Base-by-base conservation (phyloP, 2,888 invertebrate species). In the Meta bourneti region DNA sequence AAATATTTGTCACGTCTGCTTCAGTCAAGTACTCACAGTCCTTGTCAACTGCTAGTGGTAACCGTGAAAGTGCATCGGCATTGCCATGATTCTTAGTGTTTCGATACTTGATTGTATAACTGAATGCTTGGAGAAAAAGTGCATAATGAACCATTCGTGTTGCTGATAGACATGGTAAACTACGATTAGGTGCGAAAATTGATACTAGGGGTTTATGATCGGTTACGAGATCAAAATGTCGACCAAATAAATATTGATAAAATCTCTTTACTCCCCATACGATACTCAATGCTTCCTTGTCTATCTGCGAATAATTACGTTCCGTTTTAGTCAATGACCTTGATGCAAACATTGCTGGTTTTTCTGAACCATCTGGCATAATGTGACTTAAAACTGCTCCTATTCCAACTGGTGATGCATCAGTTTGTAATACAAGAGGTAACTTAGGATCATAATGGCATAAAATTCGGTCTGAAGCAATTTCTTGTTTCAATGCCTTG, bases 301-400 rank as follows among this genome's bases (percentile, higher is more conserved):
- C 94, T 16, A 95, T 93, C 93, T 95, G 94, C 19, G 94, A 94
- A 93, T 95, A 95, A 34, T 94, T 94, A 71, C 93, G 92, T 92
- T 95, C 94, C 7, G 94, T 91, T 70, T 51, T 72, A n/a, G 93
- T 94, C 20, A 95, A 91, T 6, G 94, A 93, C 88, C 94, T 94
- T 80, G 95, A 95, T 0, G 95, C 95, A 93, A 94, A 95, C 1
- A 94, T 94, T 54, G 95, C 95, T 6, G 95, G 95, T 92, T 94
- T 92, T 90, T 95, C 95, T 16, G 93, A 90, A n/a, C 94, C 94
- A 93, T 95, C 94, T 49, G 91, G 89, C 81, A 93, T 94, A 51
- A 93, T 91, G 90, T 95, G 94, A 6, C 94, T 94, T 20, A 95
- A 84, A 7, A 95, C 94, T 5, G 95, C 94, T 16, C 94, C 94